These are phyloP conservation scores for Condylura cristata DNA, from an alignment of 2,113 vertebrate species.

Conservation along the genomic window DNA sequence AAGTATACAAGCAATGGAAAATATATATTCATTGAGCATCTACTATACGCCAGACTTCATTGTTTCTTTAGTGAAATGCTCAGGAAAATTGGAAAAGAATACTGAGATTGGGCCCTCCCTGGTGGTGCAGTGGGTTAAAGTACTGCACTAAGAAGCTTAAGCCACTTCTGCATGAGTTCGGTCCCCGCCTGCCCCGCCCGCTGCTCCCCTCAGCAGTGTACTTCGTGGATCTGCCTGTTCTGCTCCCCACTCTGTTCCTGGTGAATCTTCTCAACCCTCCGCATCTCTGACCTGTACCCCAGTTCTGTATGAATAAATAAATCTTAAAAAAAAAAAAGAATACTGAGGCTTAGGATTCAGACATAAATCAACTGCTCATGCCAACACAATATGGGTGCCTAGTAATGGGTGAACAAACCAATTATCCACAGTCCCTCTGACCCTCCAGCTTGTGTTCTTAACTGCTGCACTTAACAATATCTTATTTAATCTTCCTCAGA, in stretches of 20 bases:
- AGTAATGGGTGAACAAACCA: neutral
- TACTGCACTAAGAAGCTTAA: no score
- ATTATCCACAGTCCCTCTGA: neutral
- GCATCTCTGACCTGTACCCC: no score
- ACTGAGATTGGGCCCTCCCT: no score
- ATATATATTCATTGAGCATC: neutral
- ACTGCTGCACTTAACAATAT: neutral
- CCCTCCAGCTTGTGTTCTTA: neutral
- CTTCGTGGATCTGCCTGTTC: no score
- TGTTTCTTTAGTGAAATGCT: neutral
- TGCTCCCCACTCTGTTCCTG: no score
- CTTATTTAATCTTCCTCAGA: neutral
- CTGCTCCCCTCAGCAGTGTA: no score
- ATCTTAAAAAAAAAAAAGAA: neutral
- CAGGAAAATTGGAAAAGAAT: neutral
- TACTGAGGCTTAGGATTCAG: neutral
- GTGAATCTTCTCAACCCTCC: no score
- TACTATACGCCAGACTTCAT: neutral
- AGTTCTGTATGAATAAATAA: no score
- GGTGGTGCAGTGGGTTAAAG: no score
- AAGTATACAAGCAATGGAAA: neutral
- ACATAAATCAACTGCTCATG: neutral
- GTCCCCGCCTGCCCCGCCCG: no score
- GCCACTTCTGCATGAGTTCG: no score
- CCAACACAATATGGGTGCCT: neutral